Evolutionary conservation across 1,140 invertebrate species (phyloP).

Genomic region (Parapsyche elsis): DNA sequence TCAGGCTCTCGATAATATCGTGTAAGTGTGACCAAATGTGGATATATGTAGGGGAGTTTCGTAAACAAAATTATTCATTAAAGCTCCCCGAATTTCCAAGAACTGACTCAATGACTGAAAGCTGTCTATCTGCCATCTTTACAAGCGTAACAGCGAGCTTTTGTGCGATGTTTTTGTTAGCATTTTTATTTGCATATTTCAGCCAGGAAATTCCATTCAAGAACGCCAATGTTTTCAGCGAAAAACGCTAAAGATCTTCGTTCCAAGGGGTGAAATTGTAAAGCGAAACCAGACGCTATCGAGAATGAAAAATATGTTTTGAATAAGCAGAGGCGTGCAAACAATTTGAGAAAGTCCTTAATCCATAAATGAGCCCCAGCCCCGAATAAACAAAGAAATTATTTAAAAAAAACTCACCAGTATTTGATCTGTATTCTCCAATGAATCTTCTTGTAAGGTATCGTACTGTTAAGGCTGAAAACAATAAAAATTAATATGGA

Average conservation of each 20-base stretch:
- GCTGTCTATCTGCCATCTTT: neutral
- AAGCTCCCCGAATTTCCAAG: neutral
- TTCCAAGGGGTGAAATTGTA: too few relatives aligned
- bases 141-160: too few relatives aligned
- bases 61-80: neutral
- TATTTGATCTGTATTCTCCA: conserved; percentile 83
- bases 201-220: neutral
- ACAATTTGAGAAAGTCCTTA: too few relatives aligned
- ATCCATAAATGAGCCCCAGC: too few relatives aligned
- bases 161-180: too few relatives aligned
- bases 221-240: too few relatives aligned
- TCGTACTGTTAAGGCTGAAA: conserved; percentile 81
- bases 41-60: neutral
- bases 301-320: too few relatives aligned
- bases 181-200: too few relatives aligned
- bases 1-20: neutral
- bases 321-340: too few relatives aligned
- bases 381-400: too few relatives aligned
- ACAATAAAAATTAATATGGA: neutral
- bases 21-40: conserved; percentile 4
- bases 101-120: neutral
- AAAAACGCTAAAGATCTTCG: too few relatives aligned
- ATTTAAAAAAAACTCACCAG: conserved; percentile 69
- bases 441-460: conserved; percentile 82
- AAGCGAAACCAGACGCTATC: too few relatives aligned